Evolutionary conservation across 2,113 vertebrate genomes (phyloP), one percentile per base, ranked within the genome.

Genomic region (Scartelaos histophorus): DNA sequence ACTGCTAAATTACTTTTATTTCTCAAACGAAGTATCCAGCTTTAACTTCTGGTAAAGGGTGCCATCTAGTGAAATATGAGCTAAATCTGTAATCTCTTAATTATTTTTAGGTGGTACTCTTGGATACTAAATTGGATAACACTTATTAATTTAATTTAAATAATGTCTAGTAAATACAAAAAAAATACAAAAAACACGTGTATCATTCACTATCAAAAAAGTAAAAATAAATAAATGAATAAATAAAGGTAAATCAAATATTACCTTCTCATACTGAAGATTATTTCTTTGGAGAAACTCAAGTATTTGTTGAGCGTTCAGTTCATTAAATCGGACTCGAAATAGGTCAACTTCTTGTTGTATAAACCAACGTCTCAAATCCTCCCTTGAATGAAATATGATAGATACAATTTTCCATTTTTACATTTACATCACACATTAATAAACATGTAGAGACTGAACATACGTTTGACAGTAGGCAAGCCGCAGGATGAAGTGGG

Each of bases 401-500:
- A n/a, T 5, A 78, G 25, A 71, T 62, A 4, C n/a, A 34, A 49
- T 74, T 12, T 22, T 11, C 9, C 35, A 13, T n/a, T 69, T 21
- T 21, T 64, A 11, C 5, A 61, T 21, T 57, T 3, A 21, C 7
- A 38, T 24, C 17, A 61, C n/a, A 56, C 4, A 35, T 15, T 49
- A 9, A 45, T 13, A 3, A 69, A 21, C 71, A 53, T 61, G 21
- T 5, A 51, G 15, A 13, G 3, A 67, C 70, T 46, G 34, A 17
- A 95, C 95, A 94, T 93, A 99, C 98, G 98, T 97, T 82, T 99
- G 98, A 79, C 97, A 99, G 84, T 98, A 98, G 22, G 98, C 98
- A 38, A 99, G 96, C 19, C 97, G 95, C 7, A 99, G 92, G 83
- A 99, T 98, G 86, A 99, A 99, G 86, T 99, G 98, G 70, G 98